Evolutionary conservation across 2,888 invertebrate genomes (phyloP).

Genomic region (Druceiella hillmani): DNA sequence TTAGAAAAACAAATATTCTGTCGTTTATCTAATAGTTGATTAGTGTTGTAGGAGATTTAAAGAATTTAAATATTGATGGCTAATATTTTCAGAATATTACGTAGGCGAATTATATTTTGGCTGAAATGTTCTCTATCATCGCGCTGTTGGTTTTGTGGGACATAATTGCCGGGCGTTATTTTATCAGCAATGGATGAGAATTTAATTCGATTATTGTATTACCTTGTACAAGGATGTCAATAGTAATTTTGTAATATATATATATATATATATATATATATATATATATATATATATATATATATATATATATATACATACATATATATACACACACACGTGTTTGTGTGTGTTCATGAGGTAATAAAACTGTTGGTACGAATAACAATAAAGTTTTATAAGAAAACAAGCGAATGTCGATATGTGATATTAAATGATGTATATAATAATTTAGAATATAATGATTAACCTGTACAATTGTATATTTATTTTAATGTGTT

Average conservation of each 20-base stretch:
- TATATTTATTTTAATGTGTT: slow-evolving; percentile 20
- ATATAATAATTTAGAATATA: neutral
- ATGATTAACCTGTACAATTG: neutral
- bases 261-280: slow-evolving; percentile 1
- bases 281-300: slow-evolving; percentile 9
- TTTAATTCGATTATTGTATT: too few relatives aligned
- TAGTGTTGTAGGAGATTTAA: too few relatives aligned
- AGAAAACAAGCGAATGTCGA: neutral
- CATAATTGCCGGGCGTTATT: too few relatives aligned
- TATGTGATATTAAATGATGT: neutral
- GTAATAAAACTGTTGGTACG: neutral
- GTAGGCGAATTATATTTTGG: too few relatives aligned
- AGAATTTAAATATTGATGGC: too few relatives aligned
- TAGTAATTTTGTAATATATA: neutral
- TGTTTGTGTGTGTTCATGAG: neutral
- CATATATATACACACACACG: slow-evolving; percentile 2
- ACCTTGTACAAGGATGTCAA: neutral
- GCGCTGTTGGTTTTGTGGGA: too few relatives aligned
- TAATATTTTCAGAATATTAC: too few relatives aligned
- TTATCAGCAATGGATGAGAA: too few relatives aligned
- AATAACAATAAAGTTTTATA: neutral
- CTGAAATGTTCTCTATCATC: too few relatives aligned
- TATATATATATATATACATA: slow-evolving; percentile 12
- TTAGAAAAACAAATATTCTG: too few relatives aligned
- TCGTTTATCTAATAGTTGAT: too few relatives aligned